These are phyloP conservation scores for Sarcoramphus papa DNA, from an alignment of 2,797 vertebrate genomes.

Conservation along the genomic window DNA sequence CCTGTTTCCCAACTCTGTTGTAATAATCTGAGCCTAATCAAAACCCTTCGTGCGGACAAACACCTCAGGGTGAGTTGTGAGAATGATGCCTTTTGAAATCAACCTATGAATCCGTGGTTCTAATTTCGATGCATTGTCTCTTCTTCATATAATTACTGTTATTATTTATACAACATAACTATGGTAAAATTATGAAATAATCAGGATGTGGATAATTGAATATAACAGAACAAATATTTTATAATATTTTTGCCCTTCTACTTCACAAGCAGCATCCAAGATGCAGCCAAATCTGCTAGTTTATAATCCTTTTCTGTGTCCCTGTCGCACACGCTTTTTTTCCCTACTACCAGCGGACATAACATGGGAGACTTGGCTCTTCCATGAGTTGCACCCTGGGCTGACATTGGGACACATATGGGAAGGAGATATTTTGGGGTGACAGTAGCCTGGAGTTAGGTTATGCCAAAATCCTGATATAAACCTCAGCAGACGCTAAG, in stretches of 20 bases:
- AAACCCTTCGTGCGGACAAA: conserved; percentile 11
- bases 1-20: conserved; percentile 10
- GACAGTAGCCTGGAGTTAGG: neutral
- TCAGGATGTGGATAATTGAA: neutral
- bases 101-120: neutral
- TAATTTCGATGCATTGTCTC: neutral
- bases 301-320: neutral
- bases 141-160: neutral
- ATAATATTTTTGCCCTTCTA: neutral
- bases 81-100: conserved; percentile 9
- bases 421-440: neutral
- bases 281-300: neutral
- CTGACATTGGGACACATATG: neutral
- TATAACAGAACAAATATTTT: neutral
- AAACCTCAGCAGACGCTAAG: neutral
- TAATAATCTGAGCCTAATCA: conserved; percentile 8
- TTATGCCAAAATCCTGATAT: neutral
- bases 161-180: neutral
- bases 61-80: neutral
- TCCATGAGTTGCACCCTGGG: neutral
- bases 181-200: neutral
- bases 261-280: neutral
- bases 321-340: neutral
- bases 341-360: neutral
- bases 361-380: neutral